Conservation (phyloP, 2,797 vertebrate genomes). For the Anableps anableps region DNA sequence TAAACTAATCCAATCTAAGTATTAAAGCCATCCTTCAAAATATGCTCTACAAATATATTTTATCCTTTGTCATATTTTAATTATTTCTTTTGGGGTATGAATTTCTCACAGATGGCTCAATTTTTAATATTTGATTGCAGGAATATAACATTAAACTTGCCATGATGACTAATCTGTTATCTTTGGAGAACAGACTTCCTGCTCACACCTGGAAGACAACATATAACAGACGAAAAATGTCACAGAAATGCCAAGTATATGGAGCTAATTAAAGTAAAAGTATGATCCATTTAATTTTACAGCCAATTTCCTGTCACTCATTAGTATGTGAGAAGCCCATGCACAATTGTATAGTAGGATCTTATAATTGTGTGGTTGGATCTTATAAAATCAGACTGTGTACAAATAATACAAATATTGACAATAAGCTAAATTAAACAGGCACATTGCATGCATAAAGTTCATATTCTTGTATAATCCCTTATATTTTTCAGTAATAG, state of each 20-base stretch:
- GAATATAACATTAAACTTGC: constrained; percentile 9
- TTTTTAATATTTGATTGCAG: neutral
- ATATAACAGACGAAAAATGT: constrained; percentile 41
- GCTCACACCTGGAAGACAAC: constrained; percentile 17
- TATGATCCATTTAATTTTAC: constrained; percentile 22
- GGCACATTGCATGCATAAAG: neutral
- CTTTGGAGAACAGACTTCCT: constrained; percentile 2
- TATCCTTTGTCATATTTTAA: too few relatives aligned
- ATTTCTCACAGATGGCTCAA: neutral
- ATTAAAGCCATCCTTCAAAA: neutral
- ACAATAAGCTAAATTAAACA: neutral
- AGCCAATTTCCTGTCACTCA: neutral
- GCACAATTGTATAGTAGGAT: neutral
- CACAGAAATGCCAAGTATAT: constrained; percentile 47
- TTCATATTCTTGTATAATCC: neutral
- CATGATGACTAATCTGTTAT: constrained; percentile 27
- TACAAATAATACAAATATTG: neutral
- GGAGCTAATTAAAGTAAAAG: constrained; percentile 38
- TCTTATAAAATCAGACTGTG: neutral
- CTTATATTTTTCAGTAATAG: neutral
- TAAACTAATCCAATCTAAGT: neutral
- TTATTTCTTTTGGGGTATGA: neutral
- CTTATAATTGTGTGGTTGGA: too few relatives aligned
- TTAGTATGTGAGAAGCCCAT: neutral
- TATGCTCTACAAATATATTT: neutral